A percentile compares a stretch with the other conserved stretches of the same genome.
These are phyloP conservation scores for Crossaster papposus DNA, from an alignment of 53 echinoderm and acorn worm species.

Conservation along the genomic window DNA sequence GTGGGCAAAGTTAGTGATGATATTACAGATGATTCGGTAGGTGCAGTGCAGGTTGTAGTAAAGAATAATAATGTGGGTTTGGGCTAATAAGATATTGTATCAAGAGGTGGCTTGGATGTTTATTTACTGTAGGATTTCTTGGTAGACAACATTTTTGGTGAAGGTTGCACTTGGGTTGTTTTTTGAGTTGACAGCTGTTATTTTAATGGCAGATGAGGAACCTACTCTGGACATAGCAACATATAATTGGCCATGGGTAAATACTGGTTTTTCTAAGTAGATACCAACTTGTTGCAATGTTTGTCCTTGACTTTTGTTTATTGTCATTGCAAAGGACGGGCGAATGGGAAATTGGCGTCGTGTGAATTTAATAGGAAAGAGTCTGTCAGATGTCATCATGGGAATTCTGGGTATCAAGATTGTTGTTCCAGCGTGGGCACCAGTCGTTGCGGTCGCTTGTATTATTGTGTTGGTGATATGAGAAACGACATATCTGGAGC, in stretches of 20 bases:
- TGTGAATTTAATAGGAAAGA: slow-evolving; percentile 51
- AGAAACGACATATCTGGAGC: slow-evolving; percentile 33
- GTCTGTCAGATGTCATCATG: slow-evolving; percentile 51
- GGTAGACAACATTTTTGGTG: slow-evolving; percentile 60
- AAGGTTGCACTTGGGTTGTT: not conserved
- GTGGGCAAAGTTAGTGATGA: too few relatives aligned
- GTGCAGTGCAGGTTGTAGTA: too few relatives aligned
- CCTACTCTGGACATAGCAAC: slow-evolving; percentile 62
- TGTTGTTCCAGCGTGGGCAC: slow-evolving; percentile 27
- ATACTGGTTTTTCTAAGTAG: slow-evolving; percentile 46
- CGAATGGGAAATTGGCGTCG: slow-evolving; percentile 66
- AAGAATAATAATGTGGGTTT: too few relatives aligned
- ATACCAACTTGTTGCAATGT: slow-evolving; percentile 60
- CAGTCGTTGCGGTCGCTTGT: slow-evolving; percentile 33
- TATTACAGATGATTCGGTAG: too few relatives aligned
- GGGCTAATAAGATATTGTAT: too few relatives aligned
- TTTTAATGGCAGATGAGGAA: slow-evolving; percentile 6
- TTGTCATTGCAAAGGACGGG: slow-evolving; percentile 60
- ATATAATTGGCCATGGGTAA: slow-evolving; percentile 71
- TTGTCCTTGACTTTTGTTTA: slow-evolving; percentile 72
- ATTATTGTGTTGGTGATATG: slow-evolving; percentile 22
- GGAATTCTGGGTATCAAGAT: slow-evolving; percentile 58
- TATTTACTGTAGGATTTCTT: slow-evolving; percentile 55
- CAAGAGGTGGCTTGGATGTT: too few relatives aligned
- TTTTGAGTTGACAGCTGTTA: too few relatives aligned